Evolutionary conservation across 2,113 vertebrate genomes (phyloP), one percentile per base, ranked within the genome.

Genomic region (Noctilio leporinus): DNA sequence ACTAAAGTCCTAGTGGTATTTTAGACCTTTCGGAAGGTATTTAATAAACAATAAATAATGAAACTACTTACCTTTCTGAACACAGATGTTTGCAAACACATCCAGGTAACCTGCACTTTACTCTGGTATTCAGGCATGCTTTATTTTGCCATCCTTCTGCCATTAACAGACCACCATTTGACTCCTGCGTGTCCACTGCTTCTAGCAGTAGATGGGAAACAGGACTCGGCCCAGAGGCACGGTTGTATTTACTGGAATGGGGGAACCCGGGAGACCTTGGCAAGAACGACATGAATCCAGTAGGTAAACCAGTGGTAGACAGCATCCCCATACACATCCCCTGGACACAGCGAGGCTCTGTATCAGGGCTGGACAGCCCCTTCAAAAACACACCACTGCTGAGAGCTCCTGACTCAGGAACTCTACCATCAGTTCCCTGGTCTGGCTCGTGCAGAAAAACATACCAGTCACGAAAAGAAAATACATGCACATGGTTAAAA

Each of bases 21-120:
- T 11, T 8, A 72, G 83, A 82, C 59, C 70, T 95, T 87, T 86
- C 62, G 65, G 72, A 92, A 85, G 87, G 47, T 83, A 93, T 97
- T 96, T 94, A 96, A 94, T 97, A 97, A 97, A 95, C 1, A 95
- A 81, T 93, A 95, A 97, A 86, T 83, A 91, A 86, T 40, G n/a
- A 85, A 75, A 94, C 22, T 7, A 80, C 67, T 19, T 22, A 86
- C 62, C 33, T 81, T 96, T 94, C 92, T 86, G 91, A 94, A 90
- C 82, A 92, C 73, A 92, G 35, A 35, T 95, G 65, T 89, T 76
- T 96, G 62, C 67, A 84, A 8, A 88, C 35, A n/a, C 26, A 69
- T 12, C 24, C 72, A 93, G 57, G 15, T 75, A 43, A 45, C 49
- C 17, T 88, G 57, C 45, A 24, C 10, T 84, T 30, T 65, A 69